Conservation (phyloP, 2,797 vertebrate genomes). For the Cottoperca gobio region DNA sequence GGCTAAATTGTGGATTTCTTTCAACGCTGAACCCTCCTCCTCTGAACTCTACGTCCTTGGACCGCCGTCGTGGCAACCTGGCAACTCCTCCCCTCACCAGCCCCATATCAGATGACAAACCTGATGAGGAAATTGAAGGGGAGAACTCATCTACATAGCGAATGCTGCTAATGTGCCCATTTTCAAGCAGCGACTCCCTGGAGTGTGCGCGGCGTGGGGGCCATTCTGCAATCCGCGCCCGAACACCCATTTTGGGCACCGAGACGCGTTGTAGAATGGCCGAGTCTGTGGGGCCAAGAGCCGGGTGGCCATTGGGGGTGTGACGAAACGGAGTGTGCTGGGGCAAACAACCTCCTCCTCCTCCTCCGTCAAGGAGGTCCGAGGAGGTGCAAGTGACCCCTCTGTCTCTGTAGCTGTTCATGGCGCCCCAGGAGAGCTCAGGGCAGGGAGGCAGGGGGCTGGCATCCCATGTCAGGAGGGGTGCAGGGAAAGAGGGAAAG, state of each 20-base stretch:
- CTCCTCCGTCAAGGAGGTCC: conserved; percentile 81
- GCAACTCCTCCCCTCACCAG: conserved; percentile 70
- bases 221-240: conserved; percentile 94
- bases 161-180: conserved; percentile 72
- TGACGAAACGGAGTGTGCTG: conserved; percentile 78
- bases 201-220: conserved; percentile 89
- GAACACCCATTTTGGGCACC: conserved; percentile 95
- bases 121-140: conserved; percentile 48
- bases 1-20: conserved; percentile 71
- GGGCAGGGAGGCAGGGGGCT: conserved; percentile 67
- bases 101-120: conserved; percentile 64
- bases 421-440: conserved; percentile 73
- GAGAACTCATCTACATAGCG: conserved; percentile 77
- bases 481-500: conserved; percentile 58
- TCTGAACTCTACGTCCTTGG: conserved; percentile 90
- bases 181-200: conserved; percentile 88
- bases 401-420: conserved; percentile 82
- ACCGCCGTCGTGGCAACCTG: conserved; percentile 83
- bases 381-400: conserved; percentile 86
- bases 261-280: conserved; percentile 79
- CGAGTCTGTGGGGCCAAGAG: conserved; percentile 56
- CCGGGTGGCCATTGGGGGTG: conserved; percentile 84
- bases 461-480: conserved; percentile 80
- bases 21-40: conserved; percentile 76
- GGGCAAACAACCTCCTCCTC: conserved; percentile 68